Conservation (phyloP, 2,888 invertebrate genomes). For the Polylopha cassiicola region DNA sequence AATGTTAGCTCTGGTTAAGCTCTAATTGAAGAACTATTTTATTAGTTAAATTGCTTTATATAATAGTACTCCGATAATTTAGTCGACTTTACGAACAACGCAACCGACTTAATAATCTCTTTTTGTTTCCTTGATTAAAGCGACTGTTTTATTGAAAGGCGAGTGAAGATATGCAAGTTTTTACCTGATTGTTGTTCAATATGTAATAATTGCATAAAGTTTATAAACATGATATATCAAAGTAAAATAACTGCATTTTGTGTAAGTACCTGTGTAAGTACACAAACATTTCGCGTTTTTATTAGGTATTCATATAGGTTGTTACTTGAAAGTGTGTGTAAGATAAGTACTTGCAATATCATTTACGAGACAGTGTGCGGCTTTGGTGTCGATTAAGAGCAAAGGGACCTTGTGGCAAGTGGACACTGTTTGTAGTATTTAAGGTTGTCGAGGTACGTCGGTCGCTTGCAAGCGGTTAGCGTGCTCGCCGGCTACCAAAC, state of each 20-base stretch:
- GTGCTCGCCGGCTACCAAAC: neutral
- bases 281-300: no score
- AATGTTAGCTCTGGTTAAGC: constrained; percentile 27
- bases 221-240: no score
- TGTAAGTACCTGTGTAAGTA: no score
- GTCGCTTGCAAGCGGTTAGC: neutral
- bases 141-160: no score
- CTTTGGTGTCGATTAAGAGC: constrained; percentile 19
- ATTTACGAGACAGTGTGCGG: constrained; percentile 17
- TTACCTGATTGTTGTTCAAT: no score
- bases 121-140: no score
- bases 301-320: no score
- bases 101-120: no score
- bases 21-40: constrained; percentile 14
- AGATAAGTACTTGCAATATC: constrained; percentile 14
- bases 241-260: no score
- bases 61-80: neutral
- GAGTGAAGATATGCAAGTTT: no score
- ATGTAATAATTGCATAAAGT: no score
- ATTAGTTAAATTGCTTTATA: constrained; percentile 6
- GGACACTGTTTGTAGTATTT: constrained; percentile 1
- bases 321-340: neutral
- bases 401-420: constrained; percentile 23
- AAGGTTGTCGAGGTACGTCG: constrained; percentile 8
- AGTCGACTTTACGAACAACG: no score